A percentile compares a stretch with the other conserved stretches of the same genome.
phyloP scores from a whole-genome alignment of 1,140 invertebrate species.

The Pogonomyrmex californicus region DNA sequence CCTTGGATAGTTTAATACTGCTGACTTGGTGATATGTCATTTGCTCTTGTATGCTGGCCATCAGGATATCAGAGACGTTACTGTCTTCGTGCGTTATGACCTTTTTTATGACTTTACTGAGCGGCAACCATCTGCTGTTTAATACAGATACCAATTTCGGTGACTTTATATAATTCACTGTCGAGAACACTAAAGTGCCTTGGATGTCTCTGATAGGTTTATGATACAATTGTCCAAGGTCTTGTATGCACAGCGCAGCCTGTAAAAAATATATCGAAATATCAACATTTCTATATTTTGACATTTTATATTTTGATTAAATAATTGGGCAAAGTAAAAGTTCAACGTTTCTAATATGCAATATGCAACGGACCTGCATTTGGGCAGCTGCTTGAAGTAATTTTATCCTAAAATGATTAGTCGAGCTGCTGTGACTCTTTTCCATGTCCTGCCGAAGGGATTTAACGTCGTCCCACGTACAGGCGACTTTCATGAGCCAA shows the following conservation, averaged over 20 bases:
- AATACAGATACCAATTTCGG: slow-evolving; percentile 94
- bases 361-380: slow-evolving; percentile 92
- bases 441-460: slow-evolving; percentile 96
- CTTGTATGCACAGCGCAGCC: slow-evolving; percentile 95
- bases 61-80: slow-evolving; percentile 93
- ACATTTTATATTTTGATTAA: not conserved
- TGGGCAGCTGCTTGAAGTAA: slow-evolving; percentile 96
- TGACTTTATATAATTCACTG: slow-evolving; percentile 94
- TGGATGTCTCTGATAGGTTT: slow-evolving; percentile 95
- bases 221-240: slow-evolving; percentile 97
- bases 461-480: slow-evolving; percentile 98
- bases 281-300: slow-evolving; percentile 4
- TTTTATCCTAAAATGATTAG: slow-evolving; percentile 96
- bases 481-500: slow-evolving; percentile 99
- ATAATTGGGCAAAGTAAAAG: too few species aligned
- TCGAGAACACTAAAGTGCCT: slow-evolving; percentile 96
- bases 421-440: slow-evolving; percentile 95
- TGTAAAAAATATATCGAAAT: slow-evolving; percentile 73
- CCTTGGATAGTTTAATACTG: slow-evolving; percentile 92
- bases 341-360: not conserved
- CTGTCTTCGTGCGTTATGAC: slow-evolving; percentile 90
- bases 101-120: slow-evolving; percentile 91
- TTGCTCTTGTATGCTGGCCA: slow-evolving; percentile 95
- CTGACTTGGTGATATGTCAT: slow-evolving; percentile 97
- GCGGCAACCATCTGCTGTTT: slow-evolving; percentile 95